Conservation (phyloP, 1,140 invertebrate genomes). For the Apis cerana region DNA sequence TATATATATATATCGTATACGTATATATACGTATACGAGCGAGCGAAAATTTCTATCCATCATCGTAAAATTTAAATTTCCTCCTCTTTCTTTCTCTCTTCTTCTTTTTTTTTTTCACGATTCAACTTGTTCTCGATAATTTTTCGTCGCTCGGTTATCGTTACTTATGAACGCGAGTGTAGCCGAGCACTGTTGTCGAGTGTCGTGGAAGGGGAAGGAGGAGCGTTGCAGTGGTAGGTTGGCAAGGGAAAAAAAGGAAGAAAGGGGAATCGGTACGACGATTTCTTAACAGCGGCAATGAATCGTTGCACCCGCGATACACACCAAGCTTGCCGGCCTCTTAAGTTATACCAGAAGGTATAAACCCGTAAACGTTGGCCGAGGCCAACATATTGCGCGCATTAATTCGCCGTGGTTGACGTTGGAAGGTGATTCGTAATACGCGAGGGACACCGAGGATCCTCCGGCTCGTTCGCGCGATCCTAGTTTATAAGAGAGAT, state of each 20-base stretch:
- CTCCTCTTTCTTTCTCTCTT: no score
- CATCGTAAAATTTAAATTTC: no score
- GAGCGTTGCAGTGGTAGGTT: background rate
- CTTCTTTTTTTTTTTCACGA: no score
- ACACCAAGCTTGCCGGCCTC: slow-evolving; percentile 45
- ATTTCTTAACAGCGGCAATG: slow-evolving; percentile 54
- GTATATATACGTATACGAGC: no score
- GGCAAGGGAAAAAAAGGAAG: slow-evolving; percentile 41
- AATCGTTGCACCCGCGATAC: slow-evolving; percentile 60
- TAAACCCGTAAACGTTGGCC: slow-evolving; percentile 75
- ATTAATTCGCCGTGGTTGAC: slow-evolving; percentile 76
- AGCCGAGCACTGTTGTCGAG: slow-evolving; percentile 42
- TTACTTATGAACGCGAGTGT: no score
- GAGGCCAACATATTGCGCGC: slow-evolving; percentile 77
- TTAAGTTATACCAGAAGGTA: slow-evolving; percentile 72
- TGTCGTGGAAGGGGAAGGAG: background rate
- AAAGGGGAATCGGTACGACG: slow-evolving; percentile 16
- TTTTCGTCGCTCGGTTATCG: no score
- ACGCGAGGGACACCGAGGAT: slow-evolving; percentile 57
- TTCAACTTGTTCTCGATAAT: no score
- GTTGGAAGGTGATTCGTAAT: slow-evolving; percentile 74
- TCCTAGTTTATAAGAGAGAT: slow-evolving; percentile 73
- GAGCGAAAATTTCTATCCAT: no score
- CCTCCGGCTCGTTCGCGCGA: slow-evolving; percentile 41
- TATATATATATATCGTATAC: no score